These are phyloP conservation scores for Mirza zaza DNA, from an alignment of 2,113 vertebrate species.

Conservation along the genomic window DNA sequence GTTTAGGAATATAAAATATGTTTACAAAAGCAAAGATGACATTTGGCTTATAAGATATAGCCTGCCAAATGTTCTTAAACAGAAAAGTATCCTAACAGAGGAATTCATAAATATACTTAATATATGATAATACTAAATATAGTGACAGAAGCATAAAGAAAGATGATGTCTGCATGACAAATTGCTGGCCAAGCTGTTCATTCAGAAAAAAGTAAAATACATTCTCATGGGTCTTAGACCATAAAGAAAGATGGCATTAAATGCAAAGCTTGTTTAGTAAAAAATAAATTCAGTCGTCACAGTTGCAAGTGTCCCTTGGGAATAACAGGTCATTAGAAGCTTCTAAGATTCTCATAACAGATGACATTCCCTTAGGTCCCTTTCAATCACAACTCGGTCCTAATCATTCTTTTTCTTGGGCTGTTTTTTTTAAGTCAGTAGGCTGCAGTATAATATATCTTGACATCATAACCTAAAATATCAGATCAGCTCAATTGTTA, in stretches of 20 bases:
- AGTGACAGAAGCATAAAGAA: neutral
- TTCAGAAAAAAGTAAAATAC: slow-evolving; percentile 49
- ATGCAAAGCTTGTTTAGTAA: slow-evolving; percentile 57
- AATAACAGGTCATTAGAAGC: slow-evolving; percentile 76
- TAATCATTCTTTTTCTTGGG: slow-evolving; percentile 61
- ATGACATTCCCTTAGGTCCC: slow-evolving; percentile 72
- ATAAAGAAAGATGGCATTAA: slow-evolving; percentile 39
- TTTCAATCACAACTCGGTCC: slow-evolving; percentile 66
- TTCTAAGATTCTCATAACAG: slow-evolving; percentile 75
- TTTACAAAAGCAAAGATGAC: slow-evolving; percentile 11
- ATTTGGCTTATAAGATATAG: slow-evolving; percentile 13
- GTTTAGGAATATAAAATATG: slow-evolving; percentile 39
- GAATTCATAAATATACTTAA: slow-evolving; percentile 21
- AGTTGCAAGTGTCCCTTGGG: slow-evolving; percentile 55
- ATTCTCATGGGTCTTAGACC: neutral
- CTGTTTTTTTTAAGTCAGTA: slow-evolving; percentile 64
- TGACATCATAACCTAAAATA: slow-evolving; percentile 79
- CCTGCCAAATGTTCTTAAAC: neutral
- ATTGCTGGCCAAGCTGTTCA: slow-evolving; percentile 8
- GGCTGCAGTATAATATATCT: slow-evolving; percentile 70
- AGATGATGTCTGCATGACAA: neutral
- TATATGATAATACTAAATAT: neutral
- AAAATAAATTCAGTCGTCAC: slow-evolving; percentile 67
- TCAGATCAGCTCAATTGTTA: slow-evolving; percentile 79
- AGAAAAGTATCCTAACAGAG: slow-evolving; percentile 14